These are phyloP conservation scores for Lottia scabra DNA, from an alignment of 2,888 invertebrate species.

Conservation along the genomic window DNA sequence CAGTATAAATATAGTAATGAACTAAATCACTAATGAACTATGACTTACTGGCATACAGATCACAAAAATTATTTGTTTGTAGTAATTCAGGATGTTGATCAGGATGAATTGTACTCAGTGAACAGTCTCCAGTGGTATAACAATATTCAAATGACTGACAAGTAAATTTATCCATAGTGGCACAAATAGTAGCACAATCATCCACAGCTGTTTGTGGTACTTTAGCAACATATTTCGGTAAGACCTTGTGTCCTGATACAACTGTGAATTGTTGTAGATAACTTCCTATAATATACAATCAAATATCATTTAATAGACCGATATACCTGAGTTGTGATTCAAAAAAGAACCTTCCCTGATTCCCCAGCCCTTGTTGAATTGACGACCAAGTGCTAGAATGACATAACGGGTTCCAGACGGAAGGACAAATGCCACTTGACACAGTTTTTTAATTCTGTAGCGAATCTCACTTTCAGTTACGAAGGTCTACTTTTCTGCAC, in stretches of 20 bases:
- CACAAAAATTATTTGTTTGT: conserved; percentile 33
- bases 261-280: conserved; percentile 35
- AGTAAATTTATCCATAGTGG: conserved; percentile 35
- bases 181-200: conserved; percentile 50
- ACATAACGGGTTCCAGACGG: too few species aligned
- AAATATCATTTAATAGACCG: too few species aligned
- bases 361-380: too few species aligned
- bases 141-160: conserved; percentile 54
- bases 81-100: conserved; percentile 32
- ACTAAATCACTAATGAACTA: not conserved
- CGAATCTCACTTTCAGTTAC: too few species aligned
- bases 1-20: too few species aligned
- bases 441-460: too few species aligned
- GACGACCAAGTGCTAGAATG: too few species aligned
- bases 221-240: conserved; percentile 20
- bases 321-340: too few species aligned
- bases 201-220: conserved; percentile 47
- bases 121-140: conserved; percentile 43
- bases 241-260: conserved; percentile 19
- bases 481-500: too few species aligned
- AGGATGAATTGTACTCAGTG: conserved; percentile 39
- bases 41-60: conserved; percentile 49
- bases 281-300: conserved; percentile 23
- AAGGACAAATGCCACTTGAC: too few species aligned
- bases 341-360: too few species aligned